These are phyloP conservation scores for Cervus canadensis DNA, from an alignment of 2,113 vertebrate species.

Conservation along the genomic window DNA sequence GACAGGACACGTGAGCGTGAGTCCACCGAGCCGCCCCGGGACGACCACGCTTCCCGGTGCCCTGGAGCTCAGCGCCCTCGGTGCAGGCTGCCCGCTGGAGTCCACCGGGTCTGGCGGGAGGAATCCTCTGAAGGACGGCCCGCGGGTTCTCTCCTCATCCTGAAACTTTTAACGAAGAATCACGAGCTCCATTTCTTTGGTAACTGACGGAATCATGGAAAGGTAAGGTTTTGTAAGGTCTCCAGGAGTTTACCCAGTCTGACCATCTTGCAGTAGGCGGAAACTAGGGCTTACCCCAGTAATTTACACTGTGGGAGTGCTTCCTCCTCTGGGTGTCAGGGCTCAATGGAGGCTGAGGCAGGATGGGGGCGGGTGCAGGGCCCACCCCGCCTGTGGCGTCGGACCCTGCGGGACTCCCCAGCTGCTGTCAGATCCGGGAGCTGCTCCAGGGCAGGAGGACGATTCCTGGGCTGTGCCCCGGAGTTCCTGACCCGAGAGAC, in stretches of 20 bases:
- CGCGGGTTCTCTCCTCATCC: neutral
- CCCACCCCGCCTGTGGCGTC: rapidly evolving
- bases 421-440: neutral
- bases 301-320: neutral
- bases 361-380: rapidly evolving
- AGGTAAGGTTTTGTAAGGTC: neutral
- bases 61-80: neutral
- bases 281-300: neutral
- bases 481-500: neutral
- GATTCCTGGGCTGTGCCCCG: neutral
- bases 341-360: neutral
- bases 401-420: neutral
- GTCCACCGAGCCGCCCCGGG: slow-evolving; percentile 72
- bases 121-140: neutral
- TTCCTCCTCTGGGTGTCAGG: neutral
- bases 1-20: slow-evolving; percentile 95
- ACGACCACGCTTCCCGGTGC: neutral
- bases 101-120: neutral
- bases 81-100: rapidly evolving
- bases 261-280: neutral
- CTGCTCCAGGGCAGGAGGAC: neutral
- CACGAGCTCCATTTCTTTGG: neutral
- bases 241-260: neutral
- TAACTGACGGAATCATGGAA: neutral
- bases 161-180: neutral